Conservation (phyloP, 1,140 invertebrate genomes). For the Aplysia californica region DNA sequence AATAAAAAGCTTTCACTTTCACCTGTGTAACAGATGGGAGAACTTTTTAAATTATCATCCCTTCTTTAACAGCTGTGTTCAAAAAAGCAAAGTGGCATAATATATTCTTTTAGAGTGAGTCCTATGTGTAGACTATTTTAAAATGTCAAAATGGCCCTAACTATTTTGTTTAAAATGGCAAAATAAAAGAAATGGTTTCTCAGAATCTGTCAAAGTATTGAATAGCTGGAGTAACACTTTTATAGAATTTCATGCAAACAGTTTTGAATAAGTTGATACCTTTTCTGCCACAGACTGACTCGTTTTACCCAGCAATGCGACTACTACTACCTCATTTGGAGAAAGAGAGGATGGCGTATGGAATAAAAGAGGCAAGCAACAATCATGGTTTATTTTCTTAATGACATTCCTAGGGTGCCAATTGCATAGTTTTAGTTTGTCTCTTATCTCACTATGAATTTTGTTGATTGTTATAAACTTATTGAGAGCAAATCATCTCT, state of each 20-base stretch:
- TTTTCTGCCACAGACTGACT: conserved; percentile 64
- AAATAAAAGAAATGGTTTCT: neutral
- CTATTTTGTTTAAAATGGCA: neutral
- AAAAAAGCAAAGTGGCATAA: no score
- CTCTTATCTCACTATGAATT: no score
- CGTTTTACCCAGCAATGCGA: conserved; percentile 78
- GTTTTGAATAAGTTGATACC: no score
- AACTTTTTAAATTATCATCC: no score
- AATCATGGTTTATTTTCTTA: no score
- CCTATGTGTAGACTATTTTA: neutral
- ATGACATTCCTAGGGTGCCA: no score
- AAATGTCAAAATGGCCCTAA: neutral
- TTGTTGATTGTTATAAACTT: no score
- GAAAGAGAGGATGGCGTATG: conserved; percentile 66
- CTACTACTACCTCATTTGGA: conserved; percentile 78
- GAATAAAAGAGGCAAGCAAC: conserved; percentile 67
- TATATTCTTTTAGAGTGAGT: neutral
- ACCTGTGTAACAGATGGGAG: neutral
- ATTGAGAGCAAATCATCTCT: no score
- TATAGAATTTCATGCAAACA: no score
- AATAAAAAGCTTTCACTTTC: no score
- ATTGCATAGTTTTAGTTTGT: no score
- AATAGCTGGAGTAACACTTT: neutral
- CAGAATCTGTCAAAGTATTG: neutral
- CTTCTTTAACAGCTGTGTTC: neutral